Base-by-base conservation (phyloP, 2,113 vertebrate genomes). In the Uria aalge region DNA sequence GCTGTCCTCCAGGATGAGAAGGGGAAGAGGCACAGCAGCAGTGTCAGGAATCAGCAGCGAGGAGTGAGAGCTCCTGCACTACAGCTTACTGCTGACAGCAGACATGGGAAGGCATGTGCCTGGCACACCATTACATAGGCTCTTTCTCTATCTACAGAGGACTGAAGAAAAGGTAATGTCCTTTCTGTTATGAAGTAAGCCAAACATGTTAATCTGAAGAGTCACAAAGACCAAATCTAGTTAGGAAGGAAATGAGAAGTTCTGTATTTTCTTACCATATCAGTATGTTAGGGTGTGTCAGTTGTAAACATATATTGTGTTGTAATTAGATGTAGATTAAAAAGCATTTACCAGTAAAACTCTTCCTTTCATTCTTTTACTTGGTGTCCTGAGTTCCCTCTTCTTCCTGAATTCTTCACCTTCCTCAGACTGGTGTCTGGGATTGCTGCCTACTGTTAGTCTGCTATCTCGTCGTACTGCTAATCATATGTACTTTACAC, bases 31-130 rank as follows among this genome's bases (percentile, higher is more conserved):
- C 27, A 26, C n/a, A 90, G 55, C 20, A 56, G 85, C n/a, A 66
- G 21, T 11, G 15, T 19, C 20, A 23, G 40, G 32, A 71, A 50
- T 27, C 15, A 56, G 40, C 40, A 36, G 15, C 0, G 1, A 50
- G 55, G 23, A 23, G 18, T 20, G 29, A 82, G 41, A 75, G 26
- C 14, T 84, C 53, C 50, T 40, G 50, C 0, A 0, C 11, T 52
- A 26, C 9, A 38, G 34, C 1, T 2, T 2, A 2, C 27, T 43
- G 36, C 12, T 48, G 55, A 48, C 36, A 68, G 68, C 11, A 80
- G 12, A 21, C 24, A 10, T 36, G n/a, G 34, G 40, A 85, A 81
- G 34, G 32, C 36, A 12, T 16, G 22, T 24, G 11, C 15, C 47
- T 55, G 52, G 15, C 29, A 24, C 23, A 27, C 29, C 50, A 21